Percentiles rank a stretch among this genome's conserved stretches.
These are phyloP conservation scores for Hirudo medicinalis DNA, from an alignment of 1,140 invertebrate species.

Conservation along the genomic window DNA sequence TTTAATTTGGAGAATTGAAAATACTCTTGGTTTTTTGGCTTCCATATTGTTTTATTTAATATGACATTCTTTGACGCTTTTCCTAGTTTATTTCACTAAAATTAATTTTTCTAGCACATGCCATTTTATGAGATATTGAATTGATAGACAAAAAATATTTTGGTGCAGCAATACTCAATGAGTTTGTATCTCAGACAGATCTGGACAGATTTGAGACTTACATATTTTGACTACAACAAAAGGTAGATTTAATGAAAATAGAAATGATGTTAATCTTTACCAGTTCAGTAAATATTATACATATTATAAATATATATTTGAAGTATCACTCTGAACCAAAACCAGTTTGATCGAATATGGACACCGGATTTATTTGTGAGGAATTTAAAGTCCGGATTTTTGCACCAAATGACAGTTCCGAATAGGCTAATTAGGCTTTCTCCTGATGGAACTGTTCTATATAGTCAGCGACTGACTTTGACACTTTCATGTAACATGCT, in stretches of 20 bases:
- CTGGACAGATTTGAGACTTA: constrained; percentile 29
- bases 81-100: too few species aligned
- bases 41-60: too few species aligned
- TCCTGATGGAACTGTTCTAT: constrained; percentile 49
- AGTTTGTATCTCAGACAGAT: constrained; percentile 33
- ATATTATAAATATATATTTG: too few species aligned
- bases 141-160: too few species aligned
- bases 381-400: constrained; percentile 48
- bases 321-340: constrained; percentile 20
- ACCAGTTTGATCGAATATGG: constrained; percentile 45
- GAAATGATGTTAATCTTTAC: too few species aligned
- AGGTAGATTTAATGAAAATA: too few species aligned
- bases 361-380: constrained; percentile 54
- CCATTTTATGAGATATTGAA: too few species aligned
- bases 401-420: constrained; percentile 41
- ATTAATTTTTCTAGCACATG: too few species aligned
- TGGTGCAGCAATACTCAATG: constrained; percentile 31
- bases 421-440: constrained; percentile 52
- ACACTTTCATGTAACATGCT: constrained; percentile 70
- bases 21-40: too few species aligned
- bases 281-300: too few species aligned
- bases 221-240: constrained; percentile 4
- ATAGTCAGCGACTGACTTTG: constrained; percentile 38
- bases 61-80: too few species aligned
- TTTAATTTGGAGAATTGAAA: too few species aligned